Evolutionary conservation across 2,888 invertebrate genomes (phyloP).

Genomic region (Strigamia crassipes): DNA sequence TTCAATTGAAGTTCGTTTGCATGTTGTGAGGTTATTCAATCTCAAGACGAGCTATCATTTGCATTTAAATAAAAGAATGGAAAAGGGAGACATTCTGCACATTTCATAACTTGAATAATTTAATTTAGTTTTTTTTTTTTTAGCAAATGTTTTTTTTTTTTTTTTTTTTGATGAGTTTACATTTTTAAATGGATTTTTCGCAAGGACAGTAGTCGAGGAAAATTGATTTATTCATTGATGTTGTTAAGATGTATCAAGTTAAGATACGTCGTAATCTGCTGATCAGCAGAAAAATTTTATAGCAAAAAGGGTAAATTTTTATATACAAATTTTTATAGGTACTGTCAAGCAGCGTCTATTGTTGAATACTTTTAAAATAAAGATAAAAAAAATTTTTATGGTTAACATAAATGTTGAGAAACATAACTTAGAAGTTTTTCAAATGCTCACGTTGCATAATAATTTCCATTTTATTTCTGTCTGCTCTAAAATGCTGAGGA

Average conservation of each 20-base stretch:
- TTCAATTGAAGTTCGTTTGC: slow-evolving; percentile 29
- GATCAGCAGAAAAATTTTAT: neutral
- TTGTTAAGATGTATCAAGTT: too few relatives aligned
- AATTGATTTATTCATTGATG: neutral
- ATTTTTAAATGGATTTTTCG: neutral
- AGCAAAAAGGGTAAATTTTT: neutral
- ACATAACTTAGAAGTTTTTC: neutral
- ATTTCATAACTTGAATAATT: neutral
- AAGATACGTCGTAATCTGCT: neutral
- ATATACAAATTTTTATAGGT: neutral
- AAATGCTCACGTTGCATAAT: neutral
- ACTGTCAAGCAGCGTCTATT: neutral
- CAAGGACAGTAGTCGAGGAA: neutral
- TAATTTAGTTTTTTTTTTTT: slow-evolving; percentile 1
- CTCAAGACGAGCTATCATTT: neutral
- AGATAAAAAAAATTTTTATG: neutral
- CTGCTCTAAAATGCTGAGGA: too few relatives aligned
- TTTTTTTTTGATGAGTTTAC: neutral
- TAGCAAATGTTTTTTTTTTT: too few relatives aligned
- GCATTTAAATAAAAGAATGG: slow-evolving; percentile 19
- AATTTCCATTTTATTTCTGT: too few relatives aligned
- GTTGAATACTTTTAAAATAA: neutral
- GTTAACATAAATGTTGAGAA: neutral
- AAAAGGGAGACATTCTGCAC: neutral
- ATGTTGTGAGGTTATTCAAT: slow-evolving; percentile 34